Conservation (phyloP, 2,113 vertebrate genomes). For the Hydropotes inermis region DNA sequence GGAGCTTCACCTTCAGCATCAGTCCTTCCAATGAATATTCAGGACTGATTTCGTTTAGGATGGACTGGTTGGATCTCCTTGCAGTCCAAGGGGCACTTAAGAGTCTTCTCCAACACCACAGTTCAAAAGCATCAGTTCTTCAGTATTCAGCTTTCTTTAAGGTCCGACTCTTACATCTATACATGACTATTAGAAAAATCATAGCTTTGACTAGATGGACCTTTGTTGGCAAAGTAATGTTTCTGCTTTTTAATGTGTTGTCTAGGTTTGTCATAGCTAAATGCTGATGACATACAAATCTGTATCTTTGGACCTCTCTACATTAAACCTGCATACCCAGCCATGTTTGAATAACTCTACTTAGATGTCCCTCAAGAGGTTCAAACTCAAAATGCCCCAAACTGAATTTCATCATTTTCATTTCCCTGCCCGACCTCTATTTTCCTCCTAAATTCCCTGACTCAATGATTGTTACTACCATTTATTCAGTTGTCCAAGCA, state of each 20-base stretch:
- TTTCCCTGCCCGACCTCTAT: background rate
- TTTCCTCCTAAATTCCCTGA: background rate
- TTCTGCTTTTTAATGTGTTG: background rate
- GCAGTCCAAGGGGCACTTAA: background rate
- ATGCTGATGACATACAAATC: background rate
- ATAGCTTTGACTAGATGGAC: background rate
- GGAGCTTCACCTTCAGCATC: background rate
- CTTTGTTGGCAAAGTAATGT: background rate
- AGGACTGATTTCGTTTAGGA: background rate
- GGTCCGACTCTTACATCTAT: background rate
- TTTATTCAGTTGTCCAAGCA: slow-evolving; percentile 25
- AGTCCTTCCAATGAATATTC: background rate
- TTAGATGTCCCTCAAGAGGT: background rate
- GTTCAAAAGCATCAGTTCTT: background rate
- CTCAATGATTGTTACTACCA: background rate
- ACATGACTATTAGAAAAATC: background rate
- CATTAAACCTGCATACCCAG: background rate
- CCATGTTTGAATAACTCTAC: background rate
- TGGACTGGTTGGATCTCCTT: background rate
- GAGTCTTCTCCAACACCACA: background rate
- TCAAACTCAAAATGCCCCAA: slow-evolving; percentile 31
- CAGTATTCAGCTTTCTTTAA: background rate
- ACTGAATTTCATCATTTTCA: background rate
- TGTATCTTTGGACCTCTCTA: background rate
- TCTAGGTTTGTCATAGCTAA: background rate